Percentiles rank a stretch among this genome's conserved stretches.
These are phyloP conservation scores for Morpho achilles DNA, from an alignment of 2,888 invertebrate genomes.

Conservation along the genomic window DNA sequence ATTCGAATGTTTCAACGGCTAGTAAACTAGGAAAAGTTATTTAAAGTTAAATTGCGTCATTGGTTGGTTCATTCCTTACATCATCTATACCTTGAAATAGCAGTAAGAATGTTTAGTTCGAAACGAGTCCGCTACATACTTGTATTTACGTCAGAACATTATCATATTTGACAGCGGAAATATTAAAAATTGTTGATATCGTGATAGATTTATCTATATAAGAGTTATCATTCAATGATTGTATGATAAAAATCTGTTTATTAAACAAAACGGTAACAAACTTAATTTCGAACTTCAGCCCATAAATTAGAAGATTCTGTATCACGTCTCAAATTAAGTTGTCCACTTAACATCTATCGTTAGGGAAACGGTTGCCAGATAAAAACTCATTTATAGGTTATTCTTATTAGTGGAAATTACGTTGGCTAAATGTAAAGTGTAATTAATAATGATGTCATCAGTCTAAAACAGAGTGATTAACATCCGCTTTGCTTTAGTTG, in stretches of 20 bases:
- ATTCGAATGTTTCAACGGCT: constrained; percentile 1
- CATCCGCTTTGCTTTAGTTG: not conserved
- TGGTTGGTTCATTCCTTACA: constrained; percentile 9
- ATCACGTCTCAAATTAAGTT: no score
- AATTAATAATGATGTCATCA: constrained; percentile 26
- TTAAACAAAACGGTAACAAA: no score
- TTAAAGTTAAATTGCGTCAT: constrained; percentile 2
- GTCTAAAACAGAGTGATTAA: constrained; percentile 5
- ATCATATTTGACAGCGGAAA: constrained; percentile 8
- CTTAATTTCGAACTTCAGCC: no score
- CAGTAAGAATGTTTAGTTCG: constrained; percentile 3
- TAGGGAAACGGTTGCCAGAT: not conserved
- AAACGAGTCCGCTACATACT: constrained; percentile 2
- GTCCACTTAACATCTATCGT: not conserved
- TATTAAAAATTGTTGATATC: not conserved
- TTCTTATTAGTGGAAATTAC: constrained; percentile 27
- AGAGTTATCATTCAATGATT: not conserved
- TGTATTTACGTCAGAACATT: constrained; percentile 4
- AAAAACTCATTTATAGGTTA: constrained; percentile 1
- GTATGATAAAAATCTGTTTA: no score
- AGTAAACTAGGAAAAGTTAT: constrained; percentile 3
- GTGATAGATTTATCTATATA: constrained; percentile 1
- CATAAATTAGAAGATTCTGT: no score
- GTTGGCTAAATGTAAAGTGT: constrained; percentile 23
- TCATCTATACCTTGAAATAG: constrained; percentile 10